phyloP scores from a whole-genome alignment of 2,888 invertebrate genomes.

The Lordiphosa andalusiaca region DNA sequence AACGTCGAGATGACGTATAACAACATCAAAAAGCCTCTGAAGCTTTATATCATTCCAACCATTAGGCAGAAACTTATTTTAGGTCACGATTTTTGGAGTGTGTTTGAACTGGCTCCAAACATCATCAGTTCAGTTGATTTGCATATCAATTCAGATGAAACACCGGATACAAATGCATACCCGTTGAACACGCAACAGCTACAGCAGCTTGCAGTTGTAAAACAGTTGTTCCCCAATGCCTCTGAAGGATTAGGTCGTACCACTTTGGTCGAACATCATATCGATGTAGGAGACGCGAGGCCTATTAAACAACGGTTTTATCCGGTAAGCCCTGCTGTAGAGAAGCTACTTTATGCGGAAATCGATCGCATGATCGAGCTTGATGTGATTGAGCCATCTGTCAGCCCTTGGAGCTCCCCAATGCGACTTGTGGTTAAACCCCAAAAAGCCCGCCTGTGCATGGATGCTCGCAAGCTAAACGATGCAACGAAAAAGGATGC shows the following conservation, averaged over 20 bases:
- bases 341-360: constrained; percentile 1
- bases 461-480: constrained; percentile 1
- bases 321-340: neutral
- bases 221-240: too few species aligned
- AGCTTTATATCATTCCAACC: neutral
- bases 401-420: constrained; percentile 5
- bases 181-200: too few species aligned
- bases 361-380: constrained; percentile 6
- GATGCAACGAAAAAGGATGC: constrained; percentile 4
- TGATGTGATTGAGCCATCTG: constrained; percentile 4
- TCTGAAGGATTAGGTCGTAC: too few species aligned
- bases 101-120: neutral
- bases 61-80: neutral
- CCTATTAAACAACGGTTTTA: neutral
- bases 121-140: neutral
- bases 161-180: neutral
- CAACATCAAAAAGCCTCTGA: neutral
- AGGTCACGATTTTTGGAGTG: too few species aligned
- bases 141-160: too few species aligned
- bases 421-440: constrained; percentile 1
- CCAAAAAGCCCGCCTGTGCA: constrained; percentile 7
- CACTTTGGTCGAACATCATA: too few species aligned
- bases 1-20: neutral
- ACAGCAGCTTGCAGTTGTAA: too few species aligned
- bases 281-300: neutral